Evolutionary conservation across 2,888 invertebrate genomes (phyloP).

Genomic region (Oxystoma pomonae): DNA sequence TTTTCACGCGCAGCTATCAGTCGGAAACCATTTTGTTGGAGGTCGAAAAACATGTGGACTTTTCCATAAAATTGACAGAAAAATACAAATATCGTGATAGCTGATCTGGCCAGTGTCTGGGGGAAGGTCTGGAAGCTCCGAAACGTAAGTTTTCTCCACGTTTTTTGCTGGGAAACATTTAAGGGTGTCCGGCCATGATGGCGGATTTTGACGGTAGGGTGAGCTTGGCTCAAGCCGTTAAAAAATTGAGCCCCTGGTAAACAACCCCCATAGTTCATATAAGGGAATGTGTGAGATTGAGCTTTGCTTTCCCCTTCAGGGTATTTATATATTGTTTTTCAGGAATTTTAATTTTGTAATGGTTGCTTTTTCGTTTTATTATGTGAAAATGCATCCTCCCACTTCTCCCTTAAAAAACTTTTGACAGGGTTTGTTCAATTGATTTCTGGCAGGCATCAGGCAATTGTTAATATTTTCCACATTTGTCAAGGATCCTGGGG

Average conservation of each 20-base stretch:
- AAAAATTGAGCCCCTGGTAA: neutral
- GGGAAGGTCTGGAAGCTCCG: neutral
- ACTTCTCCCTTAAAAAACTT: too few relatives aligned
- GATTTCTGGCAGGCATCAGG: too few relatives aligned
- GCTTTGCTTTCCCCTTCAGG: too few relatives aligned
- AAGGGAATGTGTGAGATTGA: too few relatives aligned
- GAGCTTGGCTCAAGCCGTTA: neutral
- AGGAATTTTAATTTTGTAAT: too few relatives aligned
- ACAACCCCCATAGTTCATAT: neutral
- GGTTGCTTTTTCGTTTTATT: too few relatives aligned
- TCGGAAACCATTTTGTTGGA: slow-evolving; percentile 48
- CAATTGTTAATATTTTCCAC: too few relatives aligned
- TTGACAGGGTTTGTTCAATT: too few relatives aligned
- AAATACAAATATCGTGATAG: neutral
- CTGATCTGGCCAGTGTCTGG: neutral
- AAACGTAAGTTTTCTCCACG: neutral
- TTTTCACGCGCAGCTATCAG: slow-evolving; percentile 1
- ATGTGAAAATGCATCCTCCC: too few relatives aligned
- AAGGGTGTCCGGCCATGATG: neutral
- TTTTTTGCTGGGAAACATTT: neutral
- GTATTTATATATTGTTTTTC: too few relatives aligned
- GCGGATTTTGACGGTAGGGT: neutral
- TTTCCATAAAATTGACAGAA: slow-evolving; percentile 28
- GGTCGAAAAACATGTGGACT: slow-evolving; percentile 42
- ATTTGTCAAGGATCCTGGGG: too few relatives aligned